Evolutionary conservation across 2,113 vertebrate species (phyloP), one percentile per base, ranked within the genome.

Genomic region (Apaloderma vittatum): DNA sequence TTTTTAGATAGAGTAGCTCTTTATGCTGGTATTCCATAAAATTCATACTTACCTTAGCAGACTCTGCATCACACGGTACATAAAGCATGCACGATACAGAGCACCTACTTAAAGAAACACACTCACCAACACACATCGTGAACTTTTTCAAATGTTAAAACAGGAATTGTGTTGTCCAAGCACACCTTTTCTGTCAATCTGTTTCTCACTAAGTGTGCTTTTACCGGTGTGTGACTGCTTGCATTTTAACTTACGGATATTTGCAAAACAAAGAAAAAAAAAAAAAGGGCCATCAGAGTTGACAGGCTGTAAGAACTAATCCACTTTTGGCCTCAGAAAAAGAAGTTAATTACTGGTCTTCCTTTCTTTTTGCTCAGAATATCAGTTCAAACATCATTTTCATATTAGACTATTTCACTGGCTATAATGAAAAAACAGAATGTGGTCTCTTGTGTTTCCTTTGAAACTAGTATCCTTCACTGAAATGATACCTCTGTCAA

Each of bases 71-170:
- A 98, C 98, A 98, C 94, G 97, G 98, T 98, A 95, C 98, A 97
- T 96, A 96, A 58, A 96, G 98, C 63, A 97, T 98, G 96, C 98
- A 97, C 98, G 93, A 98, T 97, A 98, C 98, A 98, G 98, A 98
- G 98, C 94, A 98, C 98, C 98, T 98, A 98, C 98, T 98, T 96
- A 98, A 98, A 98, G 98, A 98, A 98, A 98, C 97, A 98, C 98
- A 98, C 98, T 98, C 96, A 98, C 98, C 97, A 98, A 98, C 71
- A 98, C 66, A 98, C 83, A 97, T 95, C 65, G 97, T 98, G 68
- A 98, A 94, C 95, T 98, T 98, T 95, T 95, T 94, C 94, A 98
- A 96, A 96, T 97, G 93, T 95, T 96, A 97, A 96, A 98, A 97
- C 72, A 87, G 67, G 90, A 92, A 75, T 57, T 84, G 68, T 75